Evolutionary conservation across 1,140 invertebrate species (phyloP), one percentile per base, ranked within the genome.

Genomic region (Camponotus vicinus): DNA sequence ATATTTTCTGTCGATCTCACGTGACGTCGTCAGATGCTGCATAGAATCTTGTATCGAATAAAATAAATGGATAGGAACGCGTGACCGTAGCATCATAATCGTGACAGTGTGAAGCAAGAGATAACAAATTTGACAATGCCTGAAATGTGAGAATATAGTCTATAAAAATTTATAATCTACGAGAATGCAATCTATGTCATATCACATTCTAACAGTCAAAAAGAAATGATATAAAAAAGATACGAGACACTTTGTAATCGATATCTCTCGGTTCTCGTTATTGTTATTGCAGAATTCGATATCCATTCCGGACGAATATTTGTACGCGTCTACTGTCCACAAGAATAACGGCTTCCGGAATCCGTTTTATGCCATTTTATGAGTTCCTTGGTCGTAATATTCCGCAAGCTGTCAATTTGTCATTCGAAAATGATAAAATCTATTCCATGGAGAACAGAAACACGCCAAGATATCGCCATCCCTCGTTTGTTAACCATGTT

Each of bases 281-380:
- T 32, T 69, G 66, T 80, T 70, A 70, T 73, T 34, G n/a, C 27
- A 6, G 4, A 73, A 13, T 13, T 73, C 18, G 40, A 3, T 69
- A 32, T 32, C 21, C 66, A 42, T 9, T 37, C 13, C 52, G 55
- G 37, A 82, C n/a, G 40, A 45, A 73, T 73, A 27, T 45, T 37
- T 45, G 34, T 45, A 21, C 9, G n/a, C 55, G 40, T 42, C 34
- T 40, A 21, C 52, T 59, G 52, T 59, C 49, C 27, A 18, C 34
- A n/a, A 49, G 67, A 57, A 67, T 37, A 59, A 37, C 63, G 75
- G 37, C 59, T 59, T 59, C n/a, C 71, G 71, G 61, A 63, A 89
- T 88, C 82, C 86, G 32, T 85, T 89, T 89, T 88, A 73, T 82
- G 75, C 21, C 79, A 61, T 73, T 85, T 85, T 88, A 88, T 32